A percentile compares a stretch with the other conserved stretches of the same genome.
Conservation (phyloP, 1,140 invertebrate genomes). For the Tribolium castaneum region DNA sequence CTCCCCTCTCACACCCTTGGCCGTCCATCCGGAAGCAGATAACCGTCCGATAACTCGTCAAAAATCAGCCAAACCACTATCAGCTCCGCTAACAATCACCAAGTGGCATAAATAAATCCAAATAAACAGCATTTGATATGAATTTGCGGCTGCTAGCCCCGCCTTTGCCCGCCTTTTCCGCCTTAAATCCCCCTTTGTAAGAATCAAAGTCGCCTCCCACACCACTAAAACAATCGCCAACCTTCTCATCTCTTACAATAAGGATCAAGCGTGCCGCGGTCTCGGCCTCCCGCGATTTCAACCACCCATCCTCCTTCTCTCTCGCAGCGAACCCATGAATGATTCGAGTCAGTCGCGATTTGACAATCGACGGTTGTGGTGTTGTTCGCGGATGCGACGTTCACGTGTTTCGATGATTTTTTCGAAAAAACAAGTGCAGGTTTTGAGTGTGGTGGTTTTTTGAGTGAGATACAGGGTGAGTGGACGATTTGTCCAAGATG, state of each 20-base stretch:
- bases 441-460: not conserved
- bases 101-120: constrained; percentile 27
- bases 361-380: constrained; percentile 33
- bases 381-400: not conserved
- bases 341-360: constrained; percentile 43
- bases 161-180: constrained; percentile 45
- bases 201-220: constrained; percentile 51
- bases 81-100: constrained; percentile 26
- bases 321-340: constrained; percentile 1
- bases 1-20: not conserved
- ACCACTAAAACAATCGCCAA: constrained; percentile 51
- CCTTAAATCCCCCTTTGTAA: constrained; percentile 42
- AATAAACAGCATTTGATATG: constrained; percentile 49
- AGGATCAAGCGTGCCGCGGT: constrained; percentile 49
- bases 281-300: constrained; percentile 46
- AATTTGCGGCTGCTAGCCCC: constrained; percentile 48
- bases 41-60: not conserved
- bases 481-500: not conserved
- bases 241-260: constrained; percentile 48
- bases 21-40: not conserved
- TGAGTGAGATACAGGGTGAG: not conserved
- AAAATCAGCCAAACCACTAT: constrained; percentile 30
- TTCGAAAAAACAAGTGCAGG: not conserved
- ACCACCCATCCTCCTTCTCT: constrained; percentile 45
- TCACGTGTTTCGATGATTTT: not conserved